Evolutionary conservation across 2,113 vertebrate species (phyloP), one percentile per base, ranked within the genome.

Genomic region (Todiramphus saurophagus): DNA sequence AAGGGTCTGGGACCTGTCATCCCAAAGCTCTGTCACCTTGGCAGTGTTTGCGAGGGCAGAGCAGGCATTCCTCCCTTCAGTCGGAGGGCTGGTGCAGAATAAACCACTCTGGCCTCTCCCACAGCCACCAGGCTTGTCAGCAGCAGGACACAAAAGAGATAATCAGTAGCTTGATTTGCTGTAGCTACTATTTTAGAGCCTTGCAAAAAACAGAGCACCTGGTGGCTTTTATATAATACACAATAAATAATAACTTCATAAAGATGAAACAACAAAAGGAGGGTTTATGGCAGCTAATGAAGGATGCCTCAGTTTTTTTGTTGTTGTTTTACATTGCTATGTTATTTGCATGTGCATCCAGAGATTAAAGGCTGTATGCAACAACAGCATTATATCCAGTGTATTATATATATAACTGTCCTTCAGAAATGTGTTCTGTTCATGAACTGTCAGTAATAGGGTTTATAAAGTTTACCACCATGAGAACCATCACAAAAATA

Each of bases 21-120:
- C 50, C 51, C 3, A 0, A 24, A 93, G 14, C 48, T 90, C 68
- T 1, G 5, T 83, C 75, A 39, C 37, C 60, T 63, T 35, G 53
- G 51, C 30, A 11, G 33, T 4, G 16, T 39, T 70, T 39, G 60
- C 0, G 1, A 75, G 60, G 28, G 23, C 73, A 81, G 83, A 70
- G 23, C 44, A 83, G 31, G 37, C 37, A 50, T 70, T 80, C 72
- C n/a, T 77, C 14, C 72, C 31, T 80, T 66, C 50, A 50, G 18
- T 60, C 0, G 0, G 0, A 1, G 35, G 24, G 11, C 35, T 84
- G 30, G 30, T 63, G 64, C 25, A 56, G 41, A 81, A 50, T 14
- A 86, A 94, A 81, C 60, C 72, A 67, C 64, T 11, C 60, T 0
- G 2, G 56, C 39, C 60, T 74, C 60, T 78, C 46, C 48, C 55